phyloP scores from a whole-genome alignment of 35 echinoderm and acorn worm genomes.

The Nesometra sesokonis region DNA sequence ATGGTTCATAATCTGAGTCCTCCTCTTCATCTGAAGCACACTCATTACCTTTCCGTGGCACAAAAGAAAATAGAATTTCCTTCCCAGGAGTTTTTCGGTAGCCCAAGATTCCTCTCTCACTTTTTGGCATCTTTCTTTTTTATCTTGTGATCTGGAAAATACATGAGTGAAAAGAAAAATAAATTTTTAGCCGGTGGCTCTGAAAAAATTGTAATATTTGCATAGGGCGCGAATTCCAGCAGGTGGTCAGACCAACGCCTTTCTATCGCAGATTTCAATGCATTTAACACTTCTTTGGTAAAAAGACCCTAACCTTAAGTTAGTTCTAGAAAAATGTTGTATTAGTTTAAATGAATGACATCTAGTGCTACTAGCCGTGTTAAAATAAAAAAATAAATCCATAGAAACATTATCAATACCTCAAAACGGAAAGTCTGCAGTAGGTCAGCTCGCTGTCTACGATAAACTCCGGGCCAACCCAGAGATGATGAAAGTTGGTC shows the following conservation, averaged over 20 bases:
- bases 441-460: background rate
- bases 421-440: background rate
- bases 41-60: background rate
- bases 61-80: background rate
- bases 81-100: background rate
- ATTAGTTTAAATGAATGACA: background rate
- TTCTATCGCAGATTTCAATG: no score
- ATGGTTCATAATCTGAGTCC: background rate
- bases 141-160: background rate
- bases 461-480: background rate
- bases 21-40: constrained; percentile 1
- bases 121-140: background rate
- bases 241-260: no score
- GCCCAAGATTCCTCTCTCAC: background rate
- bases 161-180: no score
- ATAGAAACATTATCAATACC: no score
- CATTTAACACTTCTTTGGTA: no score
- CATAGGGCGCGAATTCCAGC: no score
- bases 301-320: no score
- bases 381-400: background rate
- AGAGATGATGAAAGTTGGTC: background rate
- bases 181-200: no score
- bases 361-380: background rate
- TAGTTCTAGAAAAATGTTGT: no score
- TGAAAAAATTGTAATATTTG: background rate